Evolutionary conservation across 1,140 invertebrate genomes (phyloP).

Genomic region (Drosophila obscura): DNA sequence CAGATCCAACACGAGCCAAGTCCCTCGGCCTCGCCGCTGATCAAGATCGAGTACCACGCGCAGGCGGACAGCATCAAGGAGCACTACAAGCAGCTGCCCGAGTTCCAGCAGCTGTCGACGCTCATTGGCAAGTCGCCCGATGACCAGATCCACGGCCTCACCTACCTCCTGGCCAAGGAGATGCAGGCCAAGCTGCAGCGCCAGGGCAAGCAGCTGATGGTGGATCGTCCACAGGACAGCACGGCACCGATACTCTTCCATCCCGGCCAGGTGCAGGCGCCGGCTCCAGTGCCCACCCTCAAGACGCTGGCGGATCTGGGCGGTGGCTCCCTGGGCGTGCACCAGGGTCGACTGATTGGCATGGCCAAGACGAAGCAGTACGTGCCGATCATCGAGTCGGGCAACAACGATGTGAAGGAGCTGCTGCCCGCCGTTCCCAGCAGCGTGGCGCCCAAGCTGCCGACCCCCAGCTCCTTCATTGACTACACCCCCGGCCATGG

Average conservation of each 20-base stretch:
- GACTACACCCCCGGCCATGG: constrained; percentile 68
- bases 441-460: constrained; percentile 39
- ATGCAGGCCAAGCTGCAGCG: constrained; percentile 77
- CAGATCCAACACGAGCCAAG: constrained; percentile 31
- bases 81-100: constrained; percentile 69
- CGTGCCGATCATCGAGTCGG: constrained; percentile 74
- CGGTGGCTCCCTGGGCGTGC: constrained; percentile 43
- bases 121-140: constrained; percentile 78
- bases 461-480: constrained; percentile 67
- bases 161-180: constrained; percentile 78
- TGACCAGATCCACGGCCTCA: constrained; percentile 80
- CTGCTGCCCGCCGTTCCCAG: constrained; percentile 13
- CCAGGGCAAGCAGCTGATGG: constrained; percentile 57
- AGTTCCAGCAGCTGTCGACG: constrained; percentile 74
- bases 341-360: constrained; percentile 67
- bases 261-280: constrained; percentile 16
- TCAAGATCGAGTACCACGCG: constrained; percentile 77
- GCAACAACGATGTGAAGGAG: constrained; percentile 63
- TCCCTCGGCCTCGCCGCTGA: constrained; percentile 35
- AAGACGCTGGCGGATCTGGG: constrained; percentile 36
- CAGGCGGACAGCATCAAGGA: constrained; percentile 62
- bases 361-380: constrained; percentile 77
- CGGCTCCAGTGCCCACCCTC: constrained; percentile 4
- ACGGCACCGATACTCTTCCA: constrained; percentile 77
- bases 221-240: constrained; percentile 67